Base-by-base conservation (phyloP, 2,113 vertebrate genomes). In the Spea multiplicata region DNA sequence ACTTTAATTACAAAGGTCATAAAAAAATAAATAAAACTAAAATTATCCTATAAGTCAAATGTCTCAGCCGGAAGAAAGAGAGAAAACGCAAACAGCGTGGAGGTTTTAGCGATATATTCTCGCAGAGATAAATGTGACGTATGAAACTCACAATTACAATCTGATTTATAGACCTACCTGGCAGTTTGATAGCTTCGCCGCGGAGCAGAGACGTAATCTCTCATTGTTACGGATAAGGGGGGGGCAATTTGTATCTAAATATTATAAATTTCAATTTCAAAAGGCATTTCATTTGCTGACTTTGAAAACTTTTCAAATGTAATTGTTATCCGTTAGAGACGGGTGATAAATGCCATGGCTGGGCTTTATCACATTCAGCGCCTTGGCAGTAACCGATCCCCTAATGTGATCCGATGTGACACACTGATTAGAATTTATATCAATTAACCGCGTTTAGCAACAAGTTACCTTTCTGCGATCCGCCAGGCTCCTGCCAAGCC, bases 151-250 rank as follows among this genome's bases (percentile, higher is more conserved):
- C 67, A 69, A 69, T 69, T 69, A 69, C 67, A 69, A 13, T 6
- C 45, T 69, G 67, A 69, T 69, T 69, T 69, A 69, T 69, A 14
- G 67, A 49, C 46, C 67, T 49, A 69, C 67, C 67, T 69, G 67
- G 46, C 67, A 69, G 48, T 16, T 49, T 69, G 67, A 69, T 49
- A 69, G 67, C 67, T 69, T 49, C 44, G 13, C 67, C 48, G 16
- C 67, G 49, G 67, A 3, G 16, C 67, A 49, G 46, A 12, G n/a
- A 69, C 44, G 13, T 69, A 12, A n/a, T 16, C 67, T 69, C 47
- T 69, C 47, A 69, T 49, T 69, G 48, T 69, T 69, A 14, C 48
- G 46, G n/a, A 12, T 17, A 46, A 7, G 48, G 49, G 67, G 13
- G 44, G 46, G 46, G 48, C 17, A 49, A 69, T 69, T 69, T 69